Conservation (phyloP, 2,113 vertebrate genomes). For the Drymodes brunneopygia region DNA sequence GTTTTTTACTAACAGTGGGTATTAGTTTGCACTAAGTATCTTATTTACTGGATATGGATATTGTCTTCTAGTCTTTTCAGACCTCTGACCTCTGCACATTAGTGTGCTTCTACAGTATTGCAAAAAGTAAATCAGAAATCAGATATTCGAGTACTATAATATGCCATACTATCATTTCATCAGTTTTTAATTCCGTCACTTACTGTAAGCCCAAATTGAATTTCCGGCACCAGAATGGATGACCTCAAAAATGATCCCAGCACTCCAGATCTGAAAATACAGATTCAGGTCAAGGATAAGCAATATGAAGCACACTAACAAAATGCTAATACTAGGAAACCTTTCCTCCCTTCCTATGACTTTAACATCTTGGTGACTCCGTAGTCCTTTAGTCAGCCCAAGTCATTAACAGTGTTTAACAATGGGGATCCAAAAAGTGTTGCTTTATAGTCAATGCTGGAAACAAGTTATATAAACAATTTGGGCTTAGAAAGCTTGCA, state of each 20-base stretch:
- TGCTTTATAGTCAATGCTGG: not conserved
- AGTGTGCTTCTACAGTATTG: not conserved
- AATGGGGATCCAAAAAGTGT: not conserved
- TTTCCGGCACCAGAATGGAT: not conserved
- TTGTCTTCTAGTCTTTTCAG: not conserved
- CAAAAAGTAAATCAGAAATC: not conserved
- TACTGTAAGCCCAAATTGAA: not conserved
- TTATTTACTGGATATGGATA: not conserved
- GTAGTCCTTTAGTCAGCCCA: not conserved
- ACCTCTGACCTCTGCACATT: not conserved
- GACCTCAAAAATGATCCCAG: not conserved
- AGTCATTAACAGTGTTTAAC: not conserved
- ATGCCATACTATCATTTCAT: not conserved
- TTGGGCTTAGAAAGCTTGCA: not conserved
- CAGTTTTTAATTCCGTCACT: not conserved
- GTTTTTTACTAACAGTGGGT: not conserved
- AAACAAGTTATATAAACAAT: not conserved
- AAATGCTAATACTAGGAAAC: not conserved
- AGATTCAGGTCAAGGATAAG: not conserved
- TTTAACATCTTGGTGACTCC: not conserved
- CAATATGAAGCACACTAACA: not conserved
- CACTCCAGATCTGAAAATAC: not conserved
- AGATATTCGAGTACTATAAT: not conserved
- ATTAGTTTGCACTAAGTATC: not conserved
- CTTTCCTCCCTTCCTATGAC: not conserved